phyloP scores from a whole-genome alignment of 2,113 vertebrate species.

The Athene cunicularia region DNA sequence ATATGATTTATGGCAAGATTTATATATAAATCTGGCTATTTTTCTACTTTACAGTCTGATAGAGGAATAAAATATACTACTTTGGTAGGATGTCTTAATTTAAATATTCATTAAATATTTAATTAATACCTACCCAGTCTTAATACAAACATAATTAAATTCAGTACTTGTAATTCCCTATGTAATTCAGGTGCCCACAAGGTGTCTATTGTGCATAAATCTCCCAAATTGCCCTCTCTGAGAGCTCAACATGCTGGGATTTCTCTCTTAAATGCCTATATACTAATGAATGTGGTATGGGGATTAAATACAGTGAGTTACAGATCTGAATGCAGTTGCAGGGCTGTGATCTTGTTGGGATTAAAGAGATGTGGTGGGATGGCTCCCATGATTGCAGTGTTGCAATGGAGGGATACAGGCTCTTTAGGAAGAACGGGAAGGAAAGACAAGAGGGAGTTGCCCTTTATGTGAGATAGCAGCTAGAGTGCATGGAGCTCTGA shows the following conservation, averaged over 20 bases:
- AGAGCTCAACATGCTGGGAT: neutral
- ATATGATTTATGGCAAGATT: neutral
- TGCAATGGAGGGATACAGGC: neutral
- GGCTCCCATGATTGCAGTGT: neutral
- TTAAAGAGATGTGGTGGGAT: neutral
- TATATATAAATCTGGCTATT: neutral
- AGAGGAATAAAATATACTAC: neutral
- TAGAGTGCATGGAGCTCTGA: rapidly evolving
- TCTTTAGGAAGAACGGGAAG: neutral
- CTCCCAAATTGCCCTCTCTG: neutral
- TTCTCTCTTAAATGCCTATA: neutral
- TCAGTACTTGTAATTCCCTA: neutral
- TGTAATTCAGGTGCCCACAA: neutral
- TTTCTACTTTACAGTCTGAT: neutral
- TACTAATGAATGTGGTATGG: neutral
- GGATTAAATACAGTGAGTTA: neutral
- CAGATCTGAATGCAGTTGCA: neutral
- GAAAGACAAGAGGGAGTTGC: neutral
- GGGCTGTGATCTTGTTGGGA: neutral
- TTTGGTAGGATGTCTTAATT: neutral
- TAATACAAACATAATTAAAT: neutral
- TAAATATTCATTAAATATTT: neutral
- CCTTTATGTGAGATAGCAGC: neutral
- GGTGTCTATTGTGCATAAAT: neutral
- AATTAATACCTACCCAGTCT: neutral